phyloP scores from a whole-genome alignment of 2,888 invertebrate species.

The Stomorhina lunata region DNA sequence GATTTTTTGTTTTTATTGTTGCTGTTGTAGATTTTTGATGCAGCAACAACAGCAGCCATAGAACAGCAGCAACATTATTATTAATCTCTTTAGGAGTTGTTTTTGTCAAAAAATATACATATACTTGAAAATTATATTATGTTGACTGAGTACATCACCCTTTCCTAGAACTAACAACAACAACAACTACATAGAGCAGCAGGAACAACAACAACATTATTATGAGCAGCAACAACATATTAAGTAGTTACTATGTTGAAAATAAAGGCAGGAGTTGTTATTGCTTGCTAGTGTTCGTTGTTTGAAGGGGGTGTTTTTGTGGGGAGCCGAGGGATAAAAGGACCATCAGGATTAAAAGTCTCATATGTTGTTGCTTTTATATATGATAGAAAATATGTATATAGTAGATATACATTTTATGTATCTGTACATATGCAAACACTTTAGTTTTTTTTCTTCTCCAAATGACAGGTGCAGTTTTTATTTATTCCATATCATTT shows the following conservation, averaged over 20 bases:
- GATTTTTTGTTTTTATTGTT: constrained; percentile 12
- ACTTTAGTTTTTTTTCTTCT: not conserved
- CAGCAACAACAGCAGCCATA: constrained; percentile 53
- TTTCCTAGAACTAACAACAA: constrained; percentile 25
- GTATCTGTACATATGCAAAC: not conserved
- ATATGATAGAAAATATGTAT: too few relatives aligned
- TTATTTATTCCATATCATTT: constrained; percentile 77
- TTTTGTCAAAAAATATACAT: not conserved
- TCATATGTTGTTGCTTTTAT: constrained; percentile 41
- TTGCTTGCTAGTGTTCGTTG: too few relatives aligned
- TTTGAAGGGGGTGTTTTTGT: not conserved
- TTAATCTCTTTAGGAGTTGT: constrained; percentile 50
- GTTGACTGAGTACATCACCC: constrained; percentile 58
- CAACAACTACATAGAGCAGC: constrained; percentile 18
- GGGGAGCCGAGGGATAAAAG: not conserved
- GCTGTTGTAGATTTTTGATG: constrained; percentile 14
- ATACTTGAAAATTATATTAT: constrained; percentile 33
- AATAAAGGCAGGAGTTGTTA: not conserved
- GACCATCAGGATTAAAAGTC: not conserved
- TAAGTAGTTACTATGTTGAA: constrained; percentile 61
- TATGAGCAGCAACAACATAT: constrained; percentile 31
- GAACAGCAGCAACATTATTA: constrained; percentile 45
- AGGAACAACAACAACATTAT: not conserved
- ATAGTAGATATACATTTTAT: constrained; percentile 18
- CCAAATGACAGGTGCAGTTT: constrained; percentile 73